phyloP scores from a whole-genome alignment of 2,888 invertebrate genomes.

The Chymomyza amoena region DNA sequence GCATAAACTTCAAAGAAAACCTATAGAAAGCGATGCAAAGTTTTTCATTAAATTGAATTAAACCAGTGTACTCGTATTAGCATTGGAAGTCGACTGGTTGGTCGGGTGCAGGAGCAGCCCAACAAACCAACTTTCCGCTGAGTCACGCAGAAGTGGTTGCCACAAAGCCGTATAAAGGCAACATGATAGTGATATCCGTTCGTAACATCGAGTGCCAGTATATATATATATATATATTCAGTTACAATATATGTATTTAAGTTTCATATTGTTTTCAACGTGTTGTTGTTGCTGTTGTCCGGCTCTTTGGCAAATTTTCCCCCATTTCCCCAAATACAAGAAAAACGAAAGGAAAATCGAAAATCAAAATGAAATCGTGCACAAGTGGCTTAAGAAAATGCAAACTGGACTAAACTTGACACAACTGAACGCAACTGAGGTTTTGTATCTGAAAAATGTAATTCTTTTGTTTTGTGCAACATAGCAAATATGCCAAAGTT shows the following conservation, averaged over 20 bases:
- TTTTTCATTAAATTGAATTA: conserved; percentile 1
- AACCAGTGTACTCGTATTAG: background rate
- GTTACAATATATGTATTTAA: conserved; percentile 43
- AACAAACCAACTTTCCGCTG: conserved; percentile 1
- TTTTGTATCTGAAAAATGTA: background rate
- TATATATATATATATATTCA: no score
- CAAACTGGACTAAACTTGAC: background rate
- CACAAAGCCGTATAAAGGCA: background rate
- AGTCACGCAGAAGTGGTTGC: background rate
- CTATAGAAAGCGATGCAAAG: conserved; percentile 1
- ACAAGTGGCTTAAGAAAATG: conserved; percentile 4
- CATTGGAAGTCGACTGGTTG: background rate
- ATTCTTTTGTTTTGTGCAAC: conserved; percentile 23
- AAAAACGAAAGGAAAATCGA: background rate
- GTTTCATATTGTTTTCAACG: conserved; percentile 6
- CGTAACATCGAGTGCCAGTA: conserved; percentile 33
- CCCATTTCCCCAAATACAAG: background rate
- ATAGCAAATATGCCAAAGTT: conserved; percentile 15
- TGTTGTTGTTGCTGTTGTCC: background rate
- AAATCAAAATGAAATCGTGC: background rate
- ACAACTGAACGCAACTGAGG: background rate
- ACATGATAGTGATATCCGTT: conserved; percentile 8
- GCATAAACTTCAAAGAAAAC: background rate
- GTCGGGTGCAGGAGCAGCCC: no score
- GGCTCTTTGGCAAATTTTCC: background rate